phyloP scores from a whole-genome alignment of 2,888 invertebrate genomes.

The Buathra laborator region DNA sequence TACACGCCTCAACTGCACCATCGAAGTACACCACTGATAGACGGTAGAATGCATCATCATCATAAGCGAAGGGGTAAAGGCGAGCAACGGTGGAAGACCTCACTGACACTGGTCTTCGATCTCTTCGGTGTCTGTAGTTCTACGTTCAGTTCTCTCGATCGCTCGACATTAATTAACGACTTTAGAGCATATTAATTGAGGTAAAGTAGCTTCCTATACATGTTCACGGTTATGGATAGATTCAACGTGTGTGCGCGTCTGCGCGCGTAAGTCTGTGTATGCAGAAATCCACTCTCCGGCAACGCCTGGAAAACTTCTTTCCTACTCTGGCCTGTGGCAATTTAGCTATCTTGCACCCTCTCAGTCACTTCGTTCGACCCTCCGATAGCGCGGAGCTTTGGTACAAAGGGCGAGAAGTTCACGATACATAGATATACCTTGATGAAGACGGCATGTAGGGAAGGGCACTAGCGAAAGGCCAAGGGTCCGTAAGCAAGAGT shows the following conservation, averaged over 20 bases:
- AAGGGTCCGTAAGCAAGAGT: conserved; percentile 32
- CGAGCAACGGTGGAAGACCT: neutral
- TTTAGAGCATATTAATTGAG: conserved; percentile 81
- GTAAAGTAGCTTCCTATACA: conserved; percentile 73
- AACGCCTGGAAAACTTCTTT: conserved; percentile 26
- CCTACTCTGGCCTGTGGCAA: conserved; percentile 34
- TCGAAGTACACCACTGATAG: neutral
- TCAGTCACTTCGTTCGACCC: conserved; percentile 45
- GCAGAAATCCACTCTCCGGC: conserved; percentile 31
- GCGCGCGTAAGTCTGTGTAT: conserved; percentile 16
- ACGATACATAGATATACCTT: conserved; percentile 13
- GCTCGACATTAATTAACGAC: conserved; percentile 80
- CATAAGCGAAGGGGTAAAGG: conserved; percentile 33
- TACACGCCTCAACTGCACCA: conserved; percentile 25
- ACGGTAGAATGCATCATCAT: conserved; percentile 35
- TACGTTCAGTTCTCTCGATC: conserved; percentile 46
- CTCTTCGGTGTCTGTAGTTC: conserved; percentile 31
- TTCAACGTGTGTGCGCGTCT: neutral
- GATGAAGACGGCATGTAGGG: neutral
- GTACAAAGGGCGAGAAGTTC: conserved; percentile 56
- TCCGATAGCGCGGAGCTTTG: conserved; percentile 37
- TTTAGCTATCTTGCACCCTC: conserved; percentile 40
- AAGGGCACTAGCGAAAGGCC: conserved; percentile 17
- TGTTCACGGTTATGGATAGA: conserved; percentile 45
- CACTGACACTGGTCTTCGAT: conserved; percentile 14